Conservation (phyloP, 2,797 vertebrate species). For the Rhinophrynus dorsalis region DNA sequence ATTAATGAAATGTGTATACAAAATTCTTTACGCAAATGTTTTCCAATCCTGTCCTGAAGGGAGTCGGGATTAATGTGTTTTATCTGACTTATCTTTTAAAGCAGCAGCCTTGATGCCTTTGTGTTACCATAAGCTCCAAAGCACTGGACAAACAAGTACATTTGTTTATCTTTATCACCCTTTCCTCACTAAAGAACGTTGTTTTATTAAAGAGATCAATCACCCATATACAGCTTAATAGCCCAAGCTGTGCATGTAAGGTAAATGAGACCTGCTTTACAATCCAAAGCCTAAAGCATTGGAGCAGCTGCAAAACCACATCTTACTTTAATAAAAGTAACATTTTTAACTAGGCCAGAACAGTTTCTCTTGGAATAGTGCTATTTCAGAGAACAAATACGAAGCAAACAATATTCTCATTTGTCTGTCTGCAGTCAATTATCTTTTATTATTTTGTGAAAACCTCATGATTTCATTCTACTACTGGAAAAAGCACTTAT, state of each 20-base stretch:
- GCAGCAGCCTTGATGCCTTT: slow-evolving; percentile 62
- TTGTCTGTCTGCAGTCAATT: slow-evolving; percentile 53
- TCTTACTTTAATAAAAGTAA: slow-evolving; percentile 58
- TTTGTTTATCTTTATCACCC: slow-evolving; percentile 74
- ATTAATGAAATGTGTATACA: slow-evolving; percentile 63
- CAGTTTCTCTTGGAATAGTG: slow-evolving; percentile 53
- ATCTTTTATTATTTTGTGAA: slow-evolving; percentile 58
- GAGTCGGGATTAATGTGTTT: slow-evolving; percentile 70
- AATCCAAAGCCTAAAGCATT: slow-evolving; percentile 58
- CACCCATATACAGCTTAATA: slow-evolving; percentile 70
- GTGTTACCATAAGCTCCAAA: slow-evolving; percentile 65
- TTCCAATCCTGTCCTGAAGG: slow-evolving; percentile 55
- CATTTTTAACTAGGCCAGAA: slow-evolving; percentile 52
- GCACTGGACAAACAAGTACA: slow-evolving; percentile 69
- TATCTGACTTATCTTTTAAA: slow-evolving; percentile 69
- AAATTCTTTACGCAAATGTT: slow-evolving; percentile 62
- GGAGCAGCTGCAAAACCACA: slow-evolving; percentile 54
- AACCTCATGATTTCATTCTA: slow-evolving; percentile 49
- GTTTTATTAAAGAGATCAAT: slow-evolving; percentile 83
- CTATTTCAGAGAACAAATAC: slow-evolving; percentile 50
- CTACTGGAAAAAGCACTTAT: slow-evolving; percentile 49
- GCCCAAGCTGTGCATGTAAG: slow-evolving; percentile 56
- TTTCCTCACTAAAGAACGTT: slow-evolving; percentile 69
- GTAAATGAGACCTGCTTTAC: slow-evolving; percentile 51
- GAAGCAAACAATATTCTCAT: slow-evolving; percentile 53